Evolutionary conservation across 2,888 invertebrate genomes (phyloP), one percentile per base, ranked within the genome.

Genomic region (Amblyjoppa fuscipennis): DNA sequence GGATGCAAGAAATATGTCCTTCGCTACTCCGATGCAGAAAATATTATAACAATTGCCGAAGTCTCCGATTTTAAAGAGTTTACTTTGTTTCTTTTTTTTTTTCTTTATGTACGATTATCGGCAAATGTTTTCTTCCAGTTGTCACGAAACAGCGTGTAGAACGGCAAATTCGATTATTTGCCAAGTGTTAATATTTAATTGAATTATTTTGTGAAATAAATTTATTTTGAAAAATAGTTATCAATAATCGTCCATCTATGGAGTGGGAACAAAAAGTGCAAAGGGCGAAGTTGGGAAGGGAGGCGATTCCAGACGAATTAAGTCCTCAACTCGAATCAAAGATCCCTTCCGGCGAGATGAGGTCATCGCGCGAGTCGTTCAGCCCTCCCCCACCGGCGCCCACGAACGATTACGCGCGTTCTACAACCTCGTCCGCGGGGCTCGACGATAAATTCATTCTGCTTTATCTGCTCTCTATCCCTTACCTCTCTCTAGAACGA

Each of bases 301-400:
- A 71, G 83, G 71, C 78, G 76, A 85, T 88, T 87, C 83, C 87
- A 89, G 88, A 89, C 87, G 90, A 93, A 93, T 93, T 93, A 93
- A 93, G 92, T 92, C 91, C 91, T 93, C 92, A 91, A 92, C 91
- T 92, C 90, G 90, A 92, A 92, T 92, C 91, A 92, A 92, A 93
- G 92, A 92, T 93, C 92, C 89, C 91, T 93, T 93, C 93, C 93
- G 93, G 89, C 85, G 90, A 84, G 91, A 91, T 93, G 93, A 93
- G 92, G 90, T 92, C 93, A 92, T 91, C 89, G 84, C 82, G 69
- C 79, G 86, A 85, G 75, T 82, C 76, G 56, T 68, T 76, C 79
- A 64, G 74, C 38, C 61, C 61, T 45, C 49, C 25, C 34, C 34
- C 77, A 56, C 51, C 74, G 80, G 82, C 83, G 82, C 85, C 83